Evolutionary conservation across 2,888 invertebrate genomes (phyloP), one percentile per base, ranked within the genome.

Genomic region (Hypolimnas misippus): DNA sequence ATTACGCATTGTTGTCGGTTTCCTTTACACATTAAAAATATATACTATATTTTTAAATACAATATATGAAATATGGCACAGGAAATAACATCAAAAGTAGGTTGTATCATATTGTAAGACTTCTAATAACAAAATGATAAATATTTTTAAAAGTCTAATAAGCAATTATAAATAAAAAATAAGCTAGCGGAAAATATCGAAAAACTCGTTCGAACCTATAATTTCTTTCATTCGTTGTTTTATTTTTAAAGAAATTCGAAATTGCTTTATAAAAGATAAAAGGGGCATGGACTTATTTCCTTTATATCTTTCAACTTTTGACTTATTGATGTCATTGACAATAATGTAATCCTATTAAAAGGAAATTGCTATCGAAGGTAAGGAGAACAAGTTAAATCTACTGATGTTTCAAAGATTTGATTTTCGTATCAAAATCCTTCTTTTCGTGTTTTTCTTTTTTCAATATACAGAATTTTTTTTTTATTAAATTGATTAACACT

Each of bases 281-380:
- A 42, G 46, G n/a, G 31, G n/a, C 38, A 14, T 16, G 12, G 50
- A 16, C 38, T 52, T 44, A 56, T 62, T 57, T 35, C 21, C 57
- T 46, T 53, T 52, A 25, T 50, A 46, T 38, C 46, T 60, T 56
- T 52, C 31, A 52, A 50, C 44, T 64, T 59, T 49, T 56, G 52
- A 59, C 51, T 60, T 52, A 44, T 58, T 31, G 31, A 35, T 57
- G 49, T 56, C 46, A 51, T 51, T 35, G 25, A 51, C 29, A 60
- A 60, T 60, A 38, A 31, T 31, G 35, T 57, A 64, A 64, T 60
- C 59, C 52, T 64, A 64, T 64, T 64, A 56, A 19, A 35, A 56
- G 49, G 40, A 64, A 64, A 64, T 64, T 64, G 63, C 25, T 58
- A 29, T 58, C 50, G 25, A 17, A 42, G 54, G 55, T 63, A 58